Percentiles rank a stretch among this genome's conserved stretches.
Evolutionary conservation across 2,797 vertebrate genomes (phyloP).

Genomic region (Anabas testudineus): DNA sequence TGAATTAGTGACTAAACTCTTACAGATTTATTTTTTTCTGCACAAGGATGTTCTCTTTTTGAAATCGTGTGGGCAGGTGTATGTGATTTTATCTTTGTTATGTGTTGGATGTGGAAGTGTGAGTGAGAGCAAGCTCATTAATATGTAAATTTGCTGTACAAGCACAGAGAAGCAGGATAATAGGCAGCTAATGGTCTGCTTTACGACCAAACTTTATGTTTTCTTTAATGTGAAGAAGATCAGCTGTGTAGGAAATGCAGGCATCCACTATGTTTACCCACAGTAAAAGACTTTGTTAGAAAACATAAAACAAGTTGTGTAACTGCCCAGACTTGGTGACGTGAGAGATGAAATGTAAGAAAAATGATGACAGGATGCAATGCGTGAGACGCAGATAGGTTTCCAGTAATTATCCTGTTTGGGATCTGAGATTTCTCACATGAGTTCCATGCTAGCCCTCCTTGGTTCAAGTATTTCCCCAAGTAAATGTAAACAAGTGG

Average conservation of each 20-base stretch:
- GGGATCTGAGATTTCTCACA: not conserved
- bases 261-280: constrained; percentile 44
- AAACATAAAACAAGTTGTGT: constrained; percentile 37
- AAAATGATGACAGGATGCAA: not conserved
- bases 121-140: constrained; percentile 65
- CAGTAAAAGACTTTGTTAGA: constrained; percentile 10
- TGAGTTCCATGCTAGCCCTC: not conserved
- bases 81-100: constrained; percentile 32
- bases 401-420: not conserved
- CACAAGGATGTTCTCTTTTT: constrained; percentile 35
- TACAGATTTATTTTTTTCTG: constrained; percentile 27
- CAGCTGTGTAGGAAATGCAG: constrained; percentile 64
- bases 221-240: constrained; percentile 72
- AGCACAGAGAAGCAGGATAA: constrained; percentile 71
- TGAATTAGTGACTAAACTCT: constrained; percentile 58
- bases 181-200: constrained; percentile 77
- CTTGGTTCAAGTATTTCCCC: constrained; percentile 1
- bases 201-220: constrained; percentile 74
- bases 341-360: constrained; percentile 1
- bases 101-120: constrained; percentile 40
- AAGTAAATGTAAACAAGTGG: constrained; percentile 15
- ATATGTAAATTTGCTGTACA: constrained; percentile 77
- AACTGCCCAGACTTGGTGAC: constrained; percentile 3
- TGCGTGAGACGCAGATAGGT: not conserved
- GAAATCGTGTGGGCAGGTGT: constrained; percentile 59